Conservation (phyloP, 2,797 vertebrate species). For the Pseudochromis fuscus region DNA sequence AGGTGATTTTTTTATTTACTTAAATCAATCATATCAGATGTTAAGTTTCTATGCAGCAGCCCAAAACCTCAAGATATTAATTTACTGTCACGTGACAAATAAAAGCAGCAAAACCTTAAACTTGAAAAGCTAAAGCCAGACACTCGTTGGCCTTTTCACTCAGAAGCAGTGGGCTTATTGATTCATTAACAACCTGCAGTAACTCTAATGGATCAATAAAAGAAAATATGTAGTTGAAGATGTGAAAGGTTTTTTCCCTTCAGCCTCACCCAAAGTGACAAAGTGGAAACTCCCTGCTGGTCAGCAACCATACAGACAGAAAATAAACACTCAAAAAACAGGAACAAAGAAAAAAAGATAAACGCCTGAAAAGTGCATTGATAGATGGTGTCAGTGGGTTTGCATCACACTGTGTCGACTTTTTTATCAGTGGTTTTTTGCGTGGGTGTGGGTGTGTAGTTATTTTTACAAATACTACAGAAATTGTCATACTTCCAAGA, state of each 20-base stretch:
- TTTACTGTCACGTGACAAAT: no score
- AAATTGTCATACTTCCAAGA: not conserved
- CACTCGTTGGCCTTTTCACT: no score
- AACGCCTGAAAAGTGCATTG: fast-evolving
- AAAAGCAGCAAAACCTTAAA: no score
- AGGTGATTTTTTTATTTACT: no score
- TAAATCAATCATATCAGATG: no score
- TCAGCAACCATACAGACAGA: constrained; percentile 7
- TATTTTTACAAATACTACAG: constrained; percentile 13
- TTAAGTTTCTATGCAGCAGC: not conserved
- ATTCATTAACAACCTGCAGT: not conserved
- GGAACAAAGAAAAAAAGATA: not conserved
- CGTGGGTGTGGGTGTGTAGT: not conserved
- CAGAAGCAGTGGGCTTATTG: not conserved
- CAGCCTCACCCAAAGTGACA: fast-evolving
- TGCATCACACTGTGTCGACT: constrained; percentile 9
- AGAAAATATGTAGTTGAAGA: not conserved
- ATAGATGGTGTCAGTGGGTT: constrained; percentile 5
- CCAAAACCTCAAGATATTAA: not conserved
- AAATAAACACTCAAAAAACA: not conserved
- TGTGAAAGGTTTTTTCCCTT: not conserved
- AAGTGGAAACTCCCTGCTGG: constrained; percentile 18
- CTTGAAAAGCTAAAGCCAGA: no score
- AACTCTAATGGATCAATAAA: not conserved
- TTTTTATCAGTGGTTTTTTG: not conserved